Base-by-base conservation (phyloP, 2,797 vertebrate species). In the Paratrypauchen microcephalus region DNA sequence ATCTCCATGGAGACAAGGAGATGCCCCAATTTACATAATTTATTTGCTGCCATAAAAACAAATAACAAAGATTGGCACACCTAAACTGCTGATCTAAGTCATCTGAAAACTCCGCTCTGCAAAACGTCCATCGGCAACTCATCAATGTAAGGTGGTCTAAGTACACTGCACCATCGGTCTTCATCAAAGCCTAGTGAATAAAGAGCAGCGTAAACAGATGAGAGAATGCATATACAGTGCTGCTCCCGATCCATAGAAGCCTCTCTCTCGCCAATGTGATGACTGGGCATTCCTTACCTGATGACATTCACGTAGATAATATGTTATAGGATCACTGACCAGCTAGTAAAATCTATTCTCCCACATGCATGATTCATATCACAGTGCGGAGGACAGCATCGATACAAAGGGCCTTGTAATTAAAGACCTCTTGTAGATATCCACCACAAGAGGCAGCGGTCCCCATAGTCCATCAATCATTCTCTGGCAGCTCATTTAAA, bases 401-500 rank as follows among this genome's bases (percentile, higher is more conserved):
- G 72, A 89, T 89, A 83, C 80, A 60, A 60, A 73, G 48, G 82
- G 77, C 69, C 77, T 77, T 16, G 60, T 88, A 91, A 92, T 92
- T 89, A 92, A 88, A 88, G 81, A 52, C 74, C 72, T 69, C 73
- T 75, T 84, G 76, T 77, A 80, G 64, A 79, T 84, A 75, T 54
- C 69, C 73, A 79, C 63, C 78, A 80, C 24, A 67, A 66, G 73
- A 81, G 82, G 78, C 78, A 76, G 55, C 47, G 74, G 75, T 84
- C 76, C 83, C 73, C 74, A 63, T 62, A 66, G 69, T 66, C 75
- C 83, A 91, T 92, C 91, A 86, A 90, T 93, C 91, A 90, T 75
- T 36, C 7, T 2, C 21, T 82, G 88, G 80, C 91, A 91, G 87
- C 83, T 90, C 85, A 79, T 91, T 87, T 91, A 86, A 92, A 83